phyloP scores from a whole-genome alignment of 2,888 invertebrate species.

The Himalopsyche kuldschensis region DNA sequence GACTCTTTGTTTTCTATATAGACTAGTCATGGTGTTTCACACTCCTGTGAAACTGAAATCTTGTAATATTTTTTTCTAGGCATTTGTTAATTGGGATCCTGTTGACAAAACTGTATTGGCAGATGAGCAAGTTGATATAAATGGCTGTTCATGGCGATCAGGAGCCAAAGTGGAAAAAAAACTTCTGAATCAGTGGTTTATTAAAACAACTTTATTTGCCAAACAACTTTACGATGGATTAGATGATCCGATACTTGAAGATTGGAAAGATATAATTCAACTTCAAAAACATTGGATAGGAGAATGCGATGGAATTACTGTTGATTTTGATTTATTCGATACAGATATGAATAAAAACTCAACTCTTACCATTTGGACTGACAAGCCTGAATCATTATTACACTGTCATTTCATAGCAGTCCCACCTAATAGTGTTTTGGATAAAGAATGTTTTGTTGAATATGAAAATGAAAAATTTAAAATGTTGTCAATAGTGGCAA shows the following conservation, averaged over 20 bases:
- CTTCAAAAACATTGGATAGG: conserved; percentile 91
- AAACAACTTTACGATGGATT: conserved; percentile 72
- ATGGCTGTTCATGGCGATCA: conserved; percentile 93
- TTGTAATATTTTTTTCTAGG: conserved; percentile 51
- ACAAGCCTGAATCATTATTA: conserved; percentile 71
- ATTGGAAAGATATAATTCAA: conserved; percentile 84
- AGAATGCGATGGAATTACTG: conserved; percentile 75
- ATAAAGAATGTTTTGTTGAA: conserved; percentile 46
- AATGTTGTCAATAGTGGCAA: conserved; percentile 52
- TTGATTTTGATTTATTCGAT: conserved; percentile 62
- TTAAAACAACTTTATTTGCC: conserved; percentile 84
- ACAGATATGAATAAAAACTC: conserved; percentile 43
- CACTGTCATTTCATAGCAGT: conserved; percentile 73
- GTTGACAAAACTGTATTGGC: conserved; percentile 96
- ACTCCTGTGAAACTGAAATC: background rate
- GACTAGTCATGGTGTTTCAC: background rate
- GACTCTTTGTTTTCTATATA: too few species aligned
- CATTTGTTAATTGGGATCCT: conserved; percentile 98
- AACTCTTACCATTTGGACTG: conserved; percentile 68
- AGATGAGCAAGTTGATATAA: conserved; percentile 94
- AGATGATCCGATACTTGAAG: conserved; percentile 66
- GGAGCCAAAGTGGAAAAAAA: conserved; percentile 92
- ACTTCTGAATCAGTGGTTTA: conserved; percentile 91
- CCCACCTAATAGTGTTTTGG: conserved; percentile 58
- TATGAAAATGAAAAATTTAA: conserved; percentile 42